phyloP scores from a whole-genome alignment of 2,797 vertebrate genomes.

The Trematomus bernacchii region DNA sequence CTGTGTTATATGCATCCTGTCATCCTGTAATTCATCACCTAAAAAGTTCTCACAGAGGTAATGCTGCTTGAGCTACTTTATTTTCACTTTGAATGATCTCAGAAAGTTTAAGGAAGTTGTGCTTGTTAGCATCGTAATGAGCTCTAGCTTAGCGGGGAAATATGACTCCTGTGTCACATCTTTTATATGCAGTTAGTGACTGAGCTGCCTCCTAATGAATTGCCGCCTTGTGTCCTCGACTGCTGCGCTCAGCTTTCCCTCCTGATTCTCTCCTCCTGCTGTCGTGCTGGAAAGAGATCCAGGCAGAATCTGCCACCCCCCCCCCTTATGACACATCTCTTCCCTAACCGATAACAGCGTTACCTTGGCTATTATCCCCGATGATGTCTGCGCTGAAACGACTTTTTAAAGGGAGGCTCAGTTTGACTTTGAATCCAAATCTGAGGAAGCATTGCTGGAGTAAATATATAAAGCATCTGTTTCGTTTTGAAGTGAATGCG shows the following conservation, averaged over 20 bases:
- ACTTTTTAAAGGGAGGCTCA: constrained; percentile 57
- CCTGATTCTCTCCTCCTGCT: constrained; percentile 67
- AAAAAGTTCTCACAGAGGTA: constrained; percentile 7
- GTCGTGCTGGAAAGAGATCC: constrained; percentile 73
- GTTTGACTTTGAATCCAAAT: constrained; percentile 58
- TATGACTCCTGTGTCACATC: constrained; percentile 45
- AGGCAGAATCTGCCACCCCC: constrained; percentile 59
- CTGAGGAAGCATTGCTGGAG: constrained; percentile 45
- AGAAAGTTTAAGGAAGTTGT: constrained; percentile 60
- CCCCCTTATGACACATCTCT: constrained; percentile 62
- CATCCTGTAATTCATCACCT: constrained; percentile 32
- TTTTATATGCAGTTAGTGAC: constrained; percentile 65
- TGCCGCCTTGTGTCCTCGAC: constrained; percentile 53
- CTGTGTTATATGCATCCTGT: constrained; percentile 12
- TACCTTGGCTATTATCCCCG: constrained; percentile 69
- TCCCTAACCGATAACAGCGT: constrained; percentile 56
- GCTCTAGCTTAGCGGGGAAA: constrained; percentile 56
- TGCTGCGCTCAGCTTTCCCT: constrained; percentile 58
- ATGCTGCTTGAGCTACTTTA: constrained; percentile 33
- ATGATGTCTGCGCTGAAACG: constrained; percentile 45
- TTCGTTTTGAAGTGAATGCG: constrained; percentile 35
- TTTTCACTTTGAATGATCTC: constrained; percentile 59
- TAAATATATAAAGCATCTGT: constrained; percentile 41
- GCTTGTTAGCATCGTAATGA: constrained; percentile 66
- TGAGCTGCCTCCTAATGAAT: constrained; percentile 73